Evolutionary conservation across 2,113 vertebrate genomes (phyloP).

Genomic region (Semnornis frantzii): DNA sequence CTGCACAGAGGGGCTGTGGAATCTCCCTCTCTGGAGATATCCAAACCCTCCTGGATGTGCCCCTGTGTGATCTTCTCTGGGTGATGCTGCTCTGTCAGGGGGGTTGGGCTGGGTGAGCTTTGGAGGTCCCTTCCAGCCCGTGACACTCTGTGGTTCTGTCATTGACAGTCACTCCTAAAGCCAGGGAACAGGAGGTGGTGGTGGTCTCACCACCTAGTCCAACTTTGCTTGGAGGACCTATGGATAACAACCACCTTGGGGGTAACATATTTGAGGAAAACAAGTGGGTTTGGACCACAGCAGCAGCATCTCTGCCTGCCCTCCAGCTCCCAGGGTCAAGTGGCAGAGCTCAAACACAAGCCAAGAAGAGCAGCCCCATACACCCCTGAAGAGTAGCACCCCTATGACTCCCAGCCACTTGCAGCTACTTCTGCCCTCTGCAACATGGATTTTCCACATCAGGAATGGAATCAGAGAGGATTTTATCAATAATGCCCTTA

Average conservation of each 20-base stretch:
- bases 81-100: no score
- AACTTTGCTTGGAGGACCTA: neutral
- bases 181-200: neutral
- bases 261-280: neutral
- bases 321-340: neutral
- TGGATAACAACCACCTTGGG: neutral
- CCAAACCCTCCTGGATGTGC: no score
- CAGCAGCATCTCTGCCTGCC: neutral
- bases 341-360: neutral
- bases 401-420: neutral
- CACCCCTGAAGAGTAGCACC: neutral
- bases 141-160: no score
- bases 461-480: neutral
- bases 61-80: no score
- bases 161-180: no score
- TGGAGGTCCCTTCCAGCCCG: no score
- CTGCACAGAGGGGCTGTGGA: no score
- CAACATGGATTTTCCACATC: no score
- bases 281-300: rapidly evolving
- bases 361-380: neutral
- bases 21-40: no score
- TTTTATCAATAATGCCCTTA: neutral
- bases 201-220: rapidly evolving
- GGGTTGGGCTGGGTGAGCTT: no score
- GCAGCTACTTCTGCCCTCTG: neutral